Base-by-base conservation (phyloP, 1,140 invertebrate genomes). In the Atopsyche davidsoni region DNA sequence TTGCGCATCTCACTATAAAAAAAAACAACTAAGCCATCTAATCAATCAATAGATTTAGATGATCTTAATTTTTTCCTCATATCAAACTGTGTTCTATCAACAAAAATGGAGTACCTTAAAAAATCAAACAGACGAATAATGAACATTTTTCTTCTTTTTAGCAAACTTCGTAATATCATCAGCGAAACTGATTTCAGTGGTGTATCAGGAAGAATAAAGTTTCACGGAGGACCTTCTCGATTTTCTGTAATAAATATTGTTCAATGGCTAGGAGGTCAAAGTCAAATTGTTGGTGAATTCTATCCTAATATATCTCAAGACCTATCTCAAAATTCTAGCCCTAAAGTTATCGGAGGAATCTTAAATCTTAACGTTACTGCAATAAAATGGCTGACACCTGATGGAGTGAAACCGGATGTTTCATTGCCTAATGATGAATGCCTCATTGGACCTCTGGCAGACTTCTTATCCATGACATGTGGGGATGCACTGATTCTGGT, bases 141-240 rank as follows among this genome's bases (percentile, higher is more conserved):
- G n/a, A n/a, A n/a, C n/a, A n/a, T n/a, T n/a, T n/a, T 45, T 51
- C 53, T 51, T 51, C 55, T 48, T 70, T 70, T 16, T 38, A 76
- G 75, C 35, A 66, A 73, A 51, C 65, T 81, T 14, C 74, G 76
- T 1, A 62, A 77, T 16, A 63, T 80, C 3, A 74, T 83, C 23
- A 63, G 72, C 32, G 61, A 72, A 42, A 84, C 82, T 0, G 76
- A 86, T 59, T 91, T 90, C 60, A 61, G 79, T 19, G 88, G 89
- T 2, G 83, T 90, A 1, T 88, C 87, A 1, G 89, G 89, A 0
- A 68, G 74, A 24, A 82, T 92, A 2, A 76, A 77, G 49, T 92
- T 91, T 64, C 60, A 73, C 2, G 78, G 78, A 0, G 79, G 79
- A 0, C 77, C 83, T 6, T 87, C 87, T 1, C 69, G 87, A 21